These are phyloP conservation scores for Trichoplax adhaerens DNA, from an alignment of 37 sponge, comb jelly and placozoan genomes.

Conservation along the genomic window DNA sequence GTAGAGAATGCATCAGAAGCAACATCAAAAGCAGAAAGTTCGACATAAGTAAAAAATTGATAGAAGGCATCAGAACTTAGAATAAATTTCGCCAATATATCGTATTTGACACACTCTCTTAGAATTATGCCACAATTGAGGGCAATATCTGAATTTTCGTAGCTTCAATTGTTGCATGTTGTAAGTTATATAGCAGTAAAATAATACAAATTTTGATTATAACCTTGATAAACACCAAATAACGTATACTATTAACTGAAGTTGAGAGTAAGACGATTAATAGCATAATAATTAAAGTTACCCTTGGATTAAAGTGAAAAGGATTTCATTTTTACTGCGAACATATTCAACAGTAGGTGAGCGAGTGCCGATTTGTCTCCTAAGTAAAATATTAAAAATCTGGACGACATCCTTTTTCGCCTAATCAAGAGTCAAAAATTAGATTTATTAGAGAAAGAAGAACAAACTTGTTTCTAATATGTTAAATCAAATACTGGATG, in stretches of 20 bases:
- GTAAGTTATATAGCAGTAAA: too few species aligned
- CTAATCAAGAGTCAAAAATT: constrained; percentile 11
- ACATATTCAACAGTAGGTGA: constrained; percentile 90
- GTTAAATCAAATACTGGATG: too few species aligned
- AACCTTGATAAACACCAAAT: too few species aligned
- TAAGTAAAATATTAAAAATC: constrained; percentile 80
- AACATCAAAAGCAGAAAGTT: constrained; percentile 92
- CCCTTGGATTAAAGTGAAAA: constrained; percentile 62
- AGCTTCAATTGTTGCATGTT: constrained; percentile 18
- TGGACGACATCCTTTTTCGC: constrained; percentile 94
- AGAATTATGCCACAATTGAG: constrained; percentile 93
- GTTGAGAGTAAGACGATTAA: too few species aligned
- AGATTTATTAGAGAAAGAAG: neutral
- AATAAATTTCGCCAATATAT: constrained; percentile 61
- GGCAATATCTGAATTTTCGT: constrained; percentile 86
- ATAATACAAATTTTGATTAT: too few species aligned
- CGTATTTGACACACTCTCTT: constrained; percentile 87
- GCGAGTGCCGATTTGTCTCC: constrained; percentile 84
- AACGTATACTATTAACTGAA: too few species aligned
- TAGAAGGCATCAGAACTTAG: constrained; percentile 58
- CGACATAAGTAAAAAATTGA: constrained; percentile 74
- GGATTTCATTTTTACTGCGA: constrained; percentile 44
- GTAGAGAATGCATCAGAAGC: constrained; percentile 93
- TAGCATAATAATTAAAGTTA: neutral
- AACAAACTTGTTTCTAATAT: too few species aligned